phyloP scores from a whole-genome alignment of 2,888 invertebrate genomes.

The Byasa hedistus region DNA sequence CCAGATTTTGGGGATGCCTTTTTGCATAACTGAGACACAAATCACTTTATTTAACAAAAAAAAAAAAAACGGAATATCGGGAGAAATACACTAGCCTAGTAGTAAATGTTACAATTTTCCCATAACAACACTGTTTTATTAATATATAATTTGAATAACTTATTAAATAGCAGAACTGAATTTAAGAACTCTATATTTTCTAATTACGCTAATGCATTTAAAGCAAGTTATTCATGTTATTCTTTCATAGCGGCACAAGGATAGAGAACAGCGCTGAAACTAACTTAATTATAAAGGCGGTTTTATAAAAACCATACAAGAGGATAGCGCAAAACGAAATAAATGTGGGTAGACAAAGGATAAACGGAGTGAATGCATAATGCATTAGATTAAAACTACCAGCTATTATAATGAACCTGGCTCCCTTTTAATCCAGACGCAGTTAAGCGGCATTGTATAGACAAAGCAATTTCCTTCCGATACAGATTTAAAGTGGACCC shows the following conservation, averaged over 20 bases:
- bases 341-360: conserved; percentile 28
- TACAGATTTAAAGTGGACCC: conserved; percentile 31
- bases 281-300: conserved; percentile 24
- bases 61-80: too few relatives aligned
- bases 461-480: conserved; percentile 32
- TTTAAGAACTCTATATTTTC: not conserved
- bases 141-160: not conserved
- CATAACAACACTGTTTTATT: too few relatives aligned
- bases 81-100: too few relatives aligned
- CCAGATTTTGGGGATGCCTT: too few relatives aligned
- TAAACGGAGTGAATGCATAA: conserved; percentile 30
- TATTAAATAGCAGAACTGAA: not conserved
- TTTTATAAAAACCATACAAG: conserved; percentile 16
- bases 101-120: too few relatives aligned
- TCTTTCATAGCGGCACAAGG: conserved; percentile 8
- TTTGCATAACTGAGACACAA: too few relatives aligned
- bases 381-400: conserved; percentile 30
- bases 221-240: conserved; percentile 8
- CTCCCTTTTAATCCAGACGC: conserved; percentile 26
- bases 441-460: conserved; percentile 23
- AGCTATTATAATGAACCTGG: conserved; percentile 29
- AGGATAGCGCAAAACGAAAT: conserved; percentile 23
- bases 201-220: not conserved
- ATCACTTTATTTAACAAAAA: too few relatives aligned
- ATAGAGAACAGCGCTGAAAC: conserved; percentile 18